Evolutionary conservation across 2,113 vertebrate species (phyloP).

Genomic region (Conger conger): DNA sequence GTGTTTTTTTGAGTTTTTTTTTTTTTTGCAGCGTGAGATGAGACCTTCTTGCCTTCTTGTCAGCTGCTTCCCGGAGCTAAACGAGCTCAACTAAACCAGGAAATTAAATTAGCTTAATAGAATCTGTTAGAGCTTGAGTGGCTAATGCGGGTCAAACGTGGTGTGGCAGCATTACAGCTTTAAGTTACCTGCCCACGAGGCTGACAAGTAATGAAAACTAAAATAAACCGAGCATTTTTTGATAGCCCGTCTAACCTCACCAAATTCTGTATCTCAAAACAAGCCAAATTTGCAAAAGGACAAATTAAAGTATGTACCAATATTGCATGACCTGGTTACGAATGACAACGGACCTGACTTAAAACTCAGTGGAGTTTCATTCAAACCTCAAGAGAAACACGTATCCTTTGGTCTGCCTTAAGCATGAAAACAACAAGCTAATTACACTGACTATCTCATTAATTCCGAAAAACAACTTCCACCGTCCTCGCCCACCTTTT

Average conservation of each 20-base stretch:
- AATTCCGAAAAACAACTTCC: not conserved
- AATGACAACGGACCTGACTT: not conserved
- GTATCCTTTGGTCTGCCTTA: not conserved
- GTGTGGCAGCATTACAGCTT: not conserved
- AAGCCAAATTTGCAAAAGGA: not conserved
- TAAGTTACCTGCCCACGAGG: not conserved
- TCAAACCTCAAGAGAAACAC: not conserved
- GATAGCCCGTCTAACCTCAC: not conserved
- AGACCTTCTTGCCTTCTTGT: not conserved
- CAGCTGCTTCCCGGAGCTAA: not conserved
- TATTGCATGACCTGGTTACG: not conserved
- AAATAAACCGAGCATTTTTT: not conserved
- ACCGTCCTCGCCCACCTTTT: not conserved
- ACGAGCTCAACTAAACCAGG: slow-evolving; percentile 7
- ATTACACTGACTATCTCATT: not conserved
- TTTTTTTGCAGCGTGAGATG: not conserved
- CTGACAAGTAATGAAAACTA: not conserved
- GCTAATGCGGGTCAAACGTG: slow-evolving; percentile 3
- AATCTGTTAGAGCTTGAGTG: not conserved
- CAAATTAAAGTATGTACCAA: not conserved
- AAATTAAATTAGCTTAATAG: slow-evolving; percentile 4
- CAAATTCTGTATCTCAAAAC: not conserved
- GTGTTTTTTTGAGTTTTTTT: not conserved
- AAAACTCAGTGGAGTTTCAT: not conserved
- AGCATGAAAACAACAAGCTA: slow-evolving; percentile 4